These are phyloP conservation scores for Lepidotrigona ventralis DNA, from an alignment of 1,140 invertebrate species.

Conservation along the genomic window DNA sequence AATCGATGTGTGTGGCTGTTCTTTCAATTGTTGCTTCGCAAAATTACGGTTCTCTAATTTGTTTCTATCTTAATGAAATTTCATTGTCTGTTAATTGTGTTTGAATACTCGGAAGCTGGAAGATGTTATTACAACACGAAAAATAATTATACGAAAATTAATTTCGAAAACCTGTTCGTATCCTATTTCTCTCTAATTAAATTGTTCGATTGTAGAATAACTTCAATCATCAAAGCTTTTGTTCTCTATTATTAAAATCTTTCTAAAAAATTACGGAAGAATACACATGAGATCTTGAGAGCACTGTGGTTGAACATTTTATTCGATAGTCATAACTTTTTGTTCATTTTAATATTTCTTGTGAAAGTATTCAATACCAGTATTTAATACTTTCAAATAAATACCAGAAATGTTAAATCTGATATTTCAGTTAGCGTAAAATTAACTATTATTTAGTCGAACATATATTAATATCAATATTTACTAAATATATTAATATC, in stretches of 20 bases:
- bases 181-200: not conserved
- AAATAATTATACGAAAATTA: not conserved
- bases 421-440: too few relatives aligned
- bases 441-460: too few relatives aligned
- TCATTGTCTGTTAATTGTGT: not conserved
- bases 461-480: not conserved
- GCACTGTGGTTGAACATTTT: not conserved
- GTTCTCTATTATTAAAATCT: not conserved
- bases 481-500: not conserved
- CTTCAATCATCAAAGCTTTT: too few relatives aligned
- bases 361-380: not conserved
- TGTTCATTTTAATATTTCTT: not conserved
- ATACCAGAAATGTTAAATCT: too few relatives aligned
- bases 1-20: conserved; percentile 55
- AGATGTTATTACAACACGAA: not conserved
- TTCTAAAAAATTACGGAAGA: not conserved
- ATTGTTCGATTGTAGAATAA: not conserved
- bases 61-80: not conserved
- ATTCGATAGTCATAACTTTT: not conserved
- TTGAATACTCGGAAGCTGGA: not conserved
- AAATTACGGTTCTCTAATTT: not conserved
- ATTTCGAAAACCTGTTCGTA: not conserved
- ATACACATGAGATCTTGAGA: too few relatives aligned
- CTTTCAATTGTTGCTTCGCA: conserved; percentile 3
- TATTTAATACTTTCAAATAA: not conserved